Percentiles rank a stretch among this genome's conserved stretches.
Evolutionary conservation across 1,140 invertebrate genomes (phyloP).

Genomic region (Zeugodacus cucurbitae): DNA sequence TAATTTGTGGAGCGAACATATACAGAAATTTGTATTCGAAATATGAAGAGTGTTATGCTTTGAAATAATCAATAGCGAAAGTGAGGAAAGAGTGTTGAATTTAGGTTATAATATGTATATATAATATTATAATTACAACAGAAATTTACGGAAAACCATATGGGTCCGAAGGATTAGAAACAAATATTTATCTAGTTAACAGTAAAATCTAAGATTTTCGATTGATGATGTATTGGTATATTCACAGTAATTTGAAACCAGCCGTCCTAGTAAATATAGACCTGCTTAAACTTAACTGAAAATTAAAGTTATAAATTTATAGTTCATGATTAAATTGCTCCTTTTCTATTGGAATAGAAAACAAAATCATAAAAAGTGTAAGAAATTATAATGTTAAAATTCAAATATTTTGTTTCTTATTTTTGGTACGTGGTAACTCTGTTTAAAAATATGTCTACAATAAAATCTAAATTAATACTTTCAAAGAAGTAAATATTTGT

Average conservation of each 20-base stretch:
- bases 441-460: too few species aligned
- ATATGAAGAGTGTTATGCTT: not conserved
- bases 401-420: too few species aligned
- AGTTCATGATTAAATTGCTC: too few species aligned
- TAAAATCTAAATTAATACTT: too few species aligned
- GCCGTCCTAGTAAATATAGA: too few species aligned
- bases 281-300: too few species aligned
- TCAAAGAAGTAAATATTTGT: too few species aligned
- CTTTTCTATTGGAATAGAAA: too few species aligned
- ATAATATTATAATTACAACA: not conserved
- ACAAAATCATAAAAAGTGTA: too few species aligned
- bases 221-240: not conserved
- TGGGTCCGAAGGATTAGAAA: not conserved
- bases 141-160: not conserved
- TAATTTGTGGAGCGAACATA: not conserved
- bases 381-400: too few species aligned
- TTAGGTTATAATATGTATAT: not conserved
- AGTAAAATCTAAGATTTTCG: not conserved
- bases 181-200: not conserved
- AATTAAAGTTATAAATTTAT: too few species aligned
- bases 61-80: not conserved
- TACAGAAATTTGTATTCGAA: not conserved
- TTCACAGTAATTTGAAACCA: not conserved
- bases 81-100: not conserved
- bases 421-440: too few species aligned